phyloP scores from a whole-genome alignment of 2,888 invertebrate genomes.

The Rotaria socialis region DNA sequence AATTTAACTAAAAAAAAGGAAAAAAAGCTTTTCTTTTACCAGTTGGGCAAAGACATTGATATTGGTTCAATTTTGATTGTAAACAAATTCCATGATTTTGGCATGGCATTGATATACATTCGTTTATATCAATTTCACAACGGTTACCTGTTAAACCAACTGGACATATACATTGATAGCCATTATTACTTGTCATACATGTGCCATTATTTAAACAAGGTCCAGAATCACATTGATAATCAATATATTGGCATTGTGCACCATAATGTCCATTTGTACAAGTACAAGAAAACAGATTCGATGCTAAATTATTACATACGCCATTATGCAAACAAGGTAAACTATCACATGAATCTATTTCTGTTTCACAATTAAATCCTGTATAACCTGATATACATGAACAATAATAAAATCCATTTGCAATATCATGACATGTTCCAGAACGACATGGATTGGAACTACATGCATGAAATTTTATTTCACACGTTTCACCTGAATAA shows the following conservation, averaged over 20 bases:
- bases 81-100: constrained; percentile 40
- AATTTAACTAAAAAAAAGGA: background rate
- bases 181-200: constrained; percentile 35
- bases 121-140: constrained; percentile 40
- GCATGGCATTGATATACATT: constrained; percentile 43
- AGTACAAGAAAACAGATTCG: constrained; percentile 28
- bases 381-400: constrained; percentile 42
- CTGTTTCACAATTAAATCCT: constrained; percentile 37
- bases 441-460: constrained; percentile 41
- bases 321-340: constrained; percentile 53
- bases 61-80: constrained; percentile 36
- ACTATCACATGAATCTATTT: constrained; percentile 48
- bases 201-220: constrained; percentile 44
- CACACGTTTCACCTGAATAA: constrained; percentile 7
- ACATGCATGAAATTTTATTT: constrained; percentile 41
- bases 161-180: constrained; percentile 39
- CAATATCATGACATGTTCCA: constrained; percentile 41
- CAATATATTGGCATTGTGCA: constrained; percentile 40
- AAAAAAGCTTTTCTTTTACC: background rate
- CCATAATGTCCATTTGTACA: constrained; percentile 42
- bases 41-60: background rate
- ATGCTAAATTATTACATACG: constrained; percentile 49
- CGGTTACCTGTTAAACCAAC: constrained; percentile 40
- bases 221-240: constrained; percentile 39
- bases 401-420: constrained; percentile 39